Evolutionary conservation across 2,888 invertebrate genomes (phyloP).

Genomic region (Melikaiella ostensackeni): DNA sequence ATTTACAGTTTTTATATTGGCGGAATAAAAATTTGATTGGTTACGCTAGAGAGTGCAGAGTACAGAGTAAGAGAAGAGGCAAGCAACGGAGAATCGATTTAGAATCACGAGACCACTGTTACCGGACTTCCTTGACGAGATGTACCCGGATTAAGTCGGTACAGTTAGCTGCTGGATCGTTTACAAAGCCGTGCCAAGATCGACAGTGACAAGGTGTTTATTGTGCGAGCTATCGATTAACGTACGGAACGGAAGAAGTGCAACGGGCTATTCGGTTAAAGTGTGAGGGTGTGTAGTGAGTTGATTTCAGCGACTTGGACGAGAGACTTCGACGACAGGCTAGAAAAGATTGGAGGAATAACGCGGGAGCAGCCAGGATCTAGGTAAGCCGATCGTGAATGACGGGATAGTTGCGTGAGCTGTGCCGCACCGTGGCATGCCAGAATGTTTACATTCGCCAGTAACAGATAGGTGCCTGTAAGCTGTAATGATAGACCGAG

Average conservation of each 20-base stretch:
- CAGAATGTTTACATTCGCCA: constrained; percentile 59
- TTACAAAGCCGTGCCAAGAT: background rate
- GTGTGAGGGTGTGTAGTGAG: constrained; percentile 68
- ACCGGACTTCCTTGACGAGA: background rate
- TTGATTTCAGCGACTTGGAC: constrained; percentile 47
- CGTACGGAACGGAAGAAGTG: constrained; percentile 31
- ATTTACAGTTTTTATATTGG: background rate
- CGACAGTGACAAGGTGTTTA: constrained; percentile 17
- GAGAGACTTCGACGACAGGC: constrained; percentile 69
- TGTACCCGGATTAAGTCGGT: background rate
- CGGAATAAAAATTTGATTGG: too few relatives aligned
- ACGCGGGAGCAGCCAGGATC: constrained; percentile 57
- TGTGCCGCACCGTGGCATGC: constrained; percentile 35
- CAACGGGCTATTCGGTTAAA: constrained; percentile 47
- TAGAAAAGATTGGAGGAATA: constrained; percentile 61
- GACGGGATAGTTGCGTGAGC: constrained; percentile 48
- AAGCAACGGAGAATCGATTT: background rate
- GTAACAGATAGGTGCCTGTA: constrained; percentile 60
- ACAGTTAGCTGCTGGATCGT: background rate
- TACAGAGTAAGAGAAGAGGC: background rate
- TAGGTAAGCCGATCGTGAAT: constrained; percentile 62
- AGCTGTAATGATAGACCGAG: constrained; percentile 50
- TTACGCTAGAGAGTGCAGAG: too few relatives aligned
- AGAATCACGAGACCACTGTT: background rate
- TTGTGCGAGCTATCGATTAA: background rate